Evolutionary conservation across 2,797 vertebrate species (phyloP).

Genomic region (Selene dorsalis): DNA sequence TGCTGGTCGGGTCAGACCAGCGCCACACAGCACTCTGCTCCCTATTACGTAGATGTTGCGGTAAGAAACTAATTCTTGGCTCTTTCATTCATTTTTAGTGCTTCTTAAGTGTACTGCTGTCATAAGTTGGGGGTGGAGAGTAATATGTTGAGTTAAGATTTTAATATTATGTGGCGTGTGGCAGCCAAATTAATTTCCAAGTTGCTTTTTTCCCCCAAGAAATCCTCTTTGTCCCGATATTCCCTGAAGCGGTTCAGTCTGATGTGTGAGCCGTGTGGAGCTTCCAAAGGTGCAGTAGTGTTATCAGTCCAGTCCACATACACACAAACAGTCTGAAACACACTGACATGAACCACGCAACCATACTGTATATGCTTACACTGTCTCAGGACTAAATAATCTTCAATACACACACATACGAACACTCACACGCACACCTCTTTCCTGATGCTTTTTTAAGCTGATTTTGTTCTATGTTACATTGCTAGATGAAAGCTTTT

Average conservation of each 20-base stretch:
- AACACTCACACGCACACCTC: constrained; percentile 22
- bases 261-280: constrained; percentile 53
- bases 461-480: constrained; percentile 52
- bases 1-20: constrained; percentile 47
- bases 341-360: constrained; percentile 49
- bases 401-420: constrained; percentile 33
- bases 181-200: constrained; percentile 16
- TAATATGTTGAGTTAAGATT: constrained; percentile 52
- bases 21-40: constrained; percentile 47
- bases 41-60: constrained; percentile 47
- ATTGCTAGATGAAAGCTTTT: constrained; percentile 62
- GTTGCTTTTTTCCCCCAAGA: constrained; percentile 32
- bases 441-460: constrained; percentile 59
- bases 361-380: constrained; percentile 59
- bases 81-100: constrained; percentile 55
- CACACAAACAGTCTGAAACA: constrained; percentile 53
- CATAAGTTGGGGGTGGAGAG: constrained; percentile 12
- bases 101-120: constrained; percentile 56
- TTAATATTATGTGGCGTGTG: constrained; percentile 42
- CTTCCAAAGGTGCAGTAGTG: constrained; percentile 70
- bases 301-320: constrained; percentile 60
- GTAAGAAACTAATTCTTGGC: constrained; percentile 35
- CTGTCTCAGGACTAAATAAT: constrained; percentile 77
- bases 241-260: constrained; percentile 45
- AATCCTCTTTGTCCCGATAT: constrained; percentile 26